phyloP scores from a whole-genome alignment of 2,888 invertebrate genomes.

The Anoplius nigerrimus region DNA sequence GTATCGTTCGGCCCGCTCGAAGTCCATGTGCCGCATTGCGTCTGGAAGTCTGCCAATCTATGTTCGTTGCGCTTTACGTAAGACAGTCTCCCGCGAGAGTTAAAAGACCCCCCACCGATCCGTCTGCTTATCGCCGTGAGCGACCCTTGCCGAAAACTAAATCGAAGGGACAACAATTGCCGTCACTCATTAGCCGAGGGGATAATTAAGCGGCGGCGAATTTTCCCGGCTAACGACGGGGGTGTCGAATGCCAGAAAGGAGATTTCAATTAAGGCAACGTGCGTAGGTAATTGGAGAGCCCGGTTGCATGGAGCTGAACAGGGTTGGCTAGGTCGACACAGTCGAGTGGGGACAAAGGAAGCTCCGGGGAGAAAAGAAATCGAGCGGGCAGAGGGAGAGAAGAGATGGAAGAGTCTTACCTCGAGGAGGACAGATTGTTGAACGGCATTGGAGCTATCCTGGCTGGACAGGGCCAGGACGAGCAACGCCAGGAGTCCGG shows the following conservation, averaged over 20 bases:
- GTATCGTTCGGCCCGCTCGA: conserved; percentile 21
- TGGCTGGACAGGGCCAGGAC: conserved; percentile 69
- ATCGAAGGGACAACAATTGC: too few relatives aligned
- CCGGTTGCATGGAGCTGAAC: too few relatives aligned
- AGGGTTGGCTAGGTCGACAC: not conserved
- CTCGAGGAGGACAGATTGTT: conserved; percentile 62
- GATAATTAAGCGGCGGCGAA: too few relatives aligned
- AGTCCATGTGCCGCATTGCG: conserved; percentile 66
- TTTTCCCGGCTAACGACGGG: too few relatives aligned
- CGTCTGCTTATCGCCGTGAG: too few relatives aligned
- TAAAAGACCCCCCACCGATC: not conserved
- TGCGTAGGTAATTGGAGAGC: too few relatives aligned
- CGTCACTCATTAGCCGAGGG: too few relatives aligned
- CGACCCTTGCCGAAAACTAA: too few relatives aligned
- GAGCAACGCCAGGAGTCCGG: conserved; percentile 67
- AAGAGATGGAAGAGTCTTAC: conserved; percentile 53
- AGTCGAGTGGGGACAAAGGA: not conserved
- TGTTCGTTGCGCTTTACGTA: conserved; percentile 38
- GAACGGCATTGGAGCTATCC: conserved; percentile 63
- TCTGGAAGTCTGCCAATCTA: conserved; percentile 67
- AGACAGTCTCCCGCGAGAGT: not conserved
- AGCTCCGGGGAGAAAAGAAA: too few relatives aligned
- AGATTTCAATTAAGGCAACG: too few relatives aligned
- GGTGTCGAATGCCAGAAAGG: too few relatives aligned
- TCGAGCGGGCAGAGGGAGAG: too few relatives aligned